Percentiles rank a stretch among this genome's conserved stretches.
phyloP scores from a whole-genome alignment of 2,113 vertebrate species.

The Gulo gulo region DNA sequence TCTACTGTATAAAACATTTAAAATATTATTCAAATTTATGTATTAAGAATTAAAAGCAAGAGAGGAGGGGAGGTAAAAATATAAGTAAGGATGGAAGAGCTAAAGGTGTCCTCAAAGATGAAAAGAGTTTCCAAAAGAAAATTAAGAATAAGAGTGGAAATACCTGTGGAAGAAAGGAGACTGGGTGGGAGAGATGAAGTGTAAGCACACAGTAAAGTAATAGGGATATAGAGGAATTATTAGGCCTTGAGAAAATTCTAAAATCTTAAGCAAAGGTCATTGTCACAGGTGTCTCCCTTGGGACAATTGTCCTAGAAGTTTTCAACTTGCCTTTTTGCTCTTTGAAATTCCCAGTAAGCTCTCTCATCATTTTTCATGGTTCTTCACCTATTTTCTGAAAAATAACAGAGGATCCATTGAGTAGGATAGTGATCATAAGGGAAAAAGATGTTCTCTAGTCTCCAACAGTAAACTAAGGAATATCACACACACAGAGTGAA shows the following conservation, averaged over 20 bases:
- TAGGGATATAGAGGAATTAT: neutral
- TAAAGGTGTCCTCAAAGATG: neutral
- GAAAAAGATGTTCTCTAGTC: neutral
- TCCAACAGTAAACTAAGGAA: neutral
- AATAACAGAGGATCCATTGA: neutral
- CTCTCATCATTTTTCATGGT: neutral
- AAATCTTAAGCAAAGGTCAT: neutral
- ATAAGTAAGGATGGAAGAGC: neutral
- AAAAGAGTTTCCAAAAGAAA: neutral
- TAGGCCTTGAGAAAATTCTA: neutral
- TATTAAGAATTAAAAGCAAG: neutral
- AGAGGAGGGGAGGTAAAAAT: neutral
- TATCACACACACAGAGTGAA: neutral
- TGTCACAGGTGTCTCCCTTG: neutral
- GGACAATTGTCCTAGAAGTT: neutral
- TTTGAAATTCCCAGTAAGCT: neutral
- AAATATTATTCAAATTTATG: neutral
- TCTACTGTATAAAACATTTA: neutral
- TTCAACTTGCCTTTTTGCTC: neutral
- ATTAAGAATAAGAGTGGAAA: neutral
- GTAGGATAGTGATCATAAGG: neutral
- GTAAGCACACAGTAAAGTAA: neutral
- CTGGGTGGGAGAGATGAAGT: too few species aligned
- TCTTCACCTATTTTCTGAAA: neutral
- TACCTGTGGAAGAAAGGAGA: neutral